These are phyloP conservation scores for Mesopsocus fuscifrons DNA, from an alignment of 2,888 invertebrate species.

Conservation along the genomic window DNA sequence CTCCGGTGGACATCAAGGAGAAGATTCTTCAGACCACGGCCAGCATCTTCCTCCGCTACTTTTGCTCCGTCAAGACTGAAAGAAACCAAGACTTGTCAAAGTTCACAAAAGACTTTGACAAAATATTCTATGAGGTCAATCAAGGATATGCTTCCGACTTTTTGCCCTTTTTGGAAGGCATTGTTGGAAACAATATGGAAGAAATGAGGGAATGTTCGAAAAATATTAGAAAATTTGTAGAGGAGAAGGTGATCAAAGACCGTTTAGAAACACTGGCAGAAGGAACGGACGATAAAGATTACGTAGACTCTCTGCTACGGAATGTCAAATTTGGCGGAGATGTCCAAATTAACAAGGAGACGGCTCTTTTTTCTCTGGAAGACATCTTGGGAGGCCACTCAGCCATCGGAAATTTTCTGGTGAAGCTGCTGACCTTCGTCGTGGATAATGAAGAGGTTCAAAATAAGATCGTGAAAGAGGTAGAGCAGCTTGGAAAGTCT, in stretches of 20 bases:
- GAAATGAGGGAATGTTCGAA: slow-evolving; percentile 31
- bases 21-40: slow-evolving; percentile 31
- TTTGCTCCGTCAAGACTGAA: slow-evolving; percentile 33
- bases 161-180: slow-evolving; percentile 36
- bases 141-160: slow-evolving; percentile 47
- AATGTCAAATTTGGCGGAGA: slow-evolving; percentile 28
- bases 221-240: slow-evolving; percentile 33
- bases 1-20: slow-evolving; percentile 12
- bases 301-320: slow-evolving; percentile 36
- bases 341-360: slow-evolving; percentile 28
- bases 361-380: slow-evolving; percentile 30
- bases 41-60: slow-evolving; percentile 39
- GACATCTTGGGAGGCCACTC: slow-evolving; percentile 40
- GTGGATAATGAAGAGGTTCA: slow-evolving; percentile 33
- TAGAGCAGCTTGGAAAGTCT: slow-evolving; percentile 20
- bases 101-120: slow-evolving; percentile 36
- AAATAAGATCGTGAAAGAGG: slow-evolving; percentile 31
- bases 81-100: slow-evolving; percentile 27
- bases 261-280: slow-evolving; percentile 22
- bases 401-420: slow-evolving; percentile 39
- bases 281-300: slow-evolving; percentile 27
- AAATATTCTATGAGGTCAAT: slow-evolving; percentile 45
- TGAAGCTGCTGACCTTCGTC: slow-evolving; percentile 36
- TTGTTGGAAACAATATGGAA: slow-evolving; percentile 30
- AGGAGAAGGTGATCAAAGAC: slow-evolving; percentile 29